Conservation (phyloP, 2,113 vertebrate species). For the Vulpes lagopus region DNA sequence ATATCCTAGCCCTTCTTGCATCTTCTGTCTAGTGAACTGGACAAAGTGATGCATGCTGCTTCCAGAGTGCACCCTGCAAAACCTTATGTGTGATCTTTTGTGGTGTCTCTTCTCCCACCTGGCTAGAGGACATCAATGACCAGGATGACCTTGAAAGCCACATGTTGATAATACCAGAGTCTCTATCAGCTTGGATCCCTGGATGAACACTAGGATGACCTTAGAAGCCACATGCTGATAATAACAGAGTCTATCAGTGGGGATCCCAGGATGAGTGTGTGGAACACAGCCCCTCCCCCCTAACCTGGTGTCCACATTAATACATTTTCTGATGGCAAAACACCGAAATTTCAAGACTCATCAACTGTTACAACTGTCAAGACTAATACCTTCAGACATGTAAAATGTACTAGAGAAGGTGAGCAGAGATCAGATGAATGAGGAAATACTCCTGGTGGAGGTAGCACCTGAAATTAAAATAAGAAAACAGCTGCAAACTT, state of each 20-base stretch:
- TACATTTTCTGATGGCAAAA: not conserved
- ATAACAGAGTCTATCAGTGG: not conserved
- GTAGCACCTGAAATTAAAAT: not conserved
- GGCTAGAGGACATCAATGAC: not conserved
- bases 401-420: not conserved
- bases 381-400: not conserved
- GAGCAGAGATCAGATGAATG: not conserved
- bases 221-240: not conserved
- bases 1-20: not conserved
- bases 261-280: not conserved
- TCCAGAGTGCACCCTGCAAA: not conserved
- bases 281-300: rapidly evolving
- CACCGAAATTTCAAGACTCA: not conserved
- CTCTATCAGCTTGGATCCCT: not conserved
- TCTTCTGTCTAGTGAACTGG: not conserved
- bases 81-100: rapidly evolving
- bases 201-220: not conserved
- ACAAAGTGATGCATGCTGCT: not conserved
- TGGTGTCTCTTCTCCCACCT: not conserved
- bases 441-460: not conserved
- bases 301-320: not conserved
- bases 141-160: not conserved
- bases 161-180: not conserved
- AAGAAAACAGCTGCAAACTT: not conserved
- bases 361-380: not conserved